Conservation (phyloP, 2,113 vertebrate genomes). For the Neodontobutis hainanensis region DNA sequence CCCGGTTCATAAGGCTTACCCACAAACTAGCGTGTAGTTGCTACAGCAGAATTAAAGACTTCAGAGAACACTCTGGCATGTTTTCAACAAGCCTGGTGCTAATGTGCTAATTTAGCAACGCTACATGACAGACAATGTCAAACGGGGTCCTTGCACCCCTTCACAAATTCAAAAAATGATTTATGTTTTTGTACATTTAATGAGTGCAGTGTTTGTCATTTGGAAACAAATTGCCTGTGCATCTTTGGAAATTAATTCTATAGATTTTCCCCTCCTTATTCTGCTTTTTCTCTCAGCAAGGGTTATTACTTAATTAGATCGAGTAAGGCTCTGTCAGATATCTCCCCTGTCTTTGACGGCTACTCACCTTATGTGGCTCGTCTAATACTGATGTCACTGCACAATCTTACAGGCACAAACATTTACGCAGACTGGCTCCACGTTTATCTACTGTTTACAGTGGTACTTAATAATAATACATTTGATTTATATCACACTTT, state of each 20-base stretch:
- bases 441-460: too few species aligned
- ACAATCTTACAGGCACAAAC: slow-evolving; percentile 41
- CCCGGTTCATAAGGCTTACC: too few species aligned
- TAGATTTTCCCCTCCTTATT: slow-evolving; percentile 61
- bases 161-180: slow-evolving; percentile 37
- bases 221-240: slow-evolving; percentile 54
- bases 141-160: slow-evolving; percentile 12
- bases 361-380: slow-evolving; percentile 3
- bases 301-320: slow-evolving; percentile 66
- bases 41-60: neutral
- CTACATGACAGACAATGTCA: slow-evolving; percentile 24
- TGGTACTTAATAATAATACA: too few species aligned
- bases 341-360: slow-evolving; percentile 23
- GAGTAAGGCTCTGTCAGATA: slow-evolving; percentile 37
- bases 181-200: slow-evolving; percentile 51
- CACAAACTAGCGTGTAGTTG: too few species aligned
- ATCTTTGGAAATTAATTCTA: slow-evolving; percentile 62
- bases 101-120: slow-evolving; percentile 20
- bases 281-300: slow-evolving; percentile 35
- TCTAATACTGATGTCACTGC: slow-evolving; percentile 37
- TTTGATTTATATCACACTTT: too few species aligned
- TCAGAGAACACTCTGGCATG: neutral
- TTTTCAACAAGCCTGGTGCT: neutral
- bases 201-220: slow-evolving; percentile 43
- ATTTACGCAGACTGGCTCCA: slow-evolving; percentile 1